Evolutionary conservation across 2,888 invertebrate species (phyloP).

Genomic region (Brachylomia viminalis): DNA sequence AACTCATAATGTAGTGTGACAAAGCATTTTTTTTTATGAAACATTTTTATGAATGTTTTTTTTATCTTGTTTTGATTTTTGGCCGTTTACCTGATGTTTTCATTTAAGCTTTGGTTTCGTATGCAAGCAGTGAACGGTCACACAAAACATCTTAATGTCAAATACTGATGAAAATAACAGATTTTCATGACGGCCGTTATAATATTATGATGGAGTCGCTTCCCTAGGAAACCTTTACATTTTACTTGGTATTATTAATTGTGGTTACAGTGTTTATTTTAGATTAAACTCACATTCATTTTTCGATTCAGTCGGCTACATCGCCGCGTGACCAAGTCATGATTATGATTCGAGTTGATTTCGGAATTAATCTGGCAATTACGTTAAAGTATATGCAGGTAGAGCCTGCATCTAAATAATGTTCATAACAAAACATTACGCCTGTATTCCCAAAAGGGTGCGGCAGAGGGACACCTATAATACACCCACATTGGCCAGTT

Average conservation of each 20-base stretch:
- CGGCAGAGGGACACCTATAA: background rate
- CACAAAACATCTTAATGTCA: background rate
- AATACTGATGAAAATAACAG: background rate
- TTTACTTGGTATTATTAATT: background rate
- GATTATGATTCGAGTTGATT: background rate
- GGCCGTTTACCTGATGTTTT: background rate
- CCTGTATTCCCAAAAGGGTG: background rate
- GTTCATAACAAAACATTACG: background rate
- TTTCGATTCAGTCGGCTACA: background rate
- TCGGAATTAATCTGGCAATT: background rate
- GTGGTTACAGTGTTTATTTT: background rate
- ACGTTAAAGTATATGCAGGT: background rate
- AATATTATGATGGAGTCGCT: too few species aligned
- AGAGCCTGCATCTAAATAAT: background rate
- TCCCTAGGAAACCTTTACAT: background rate
- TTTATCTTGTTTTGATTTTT: background rate
- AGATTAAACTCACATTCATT: background rate
- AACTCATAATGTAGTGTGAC: conserved; percentile 45
- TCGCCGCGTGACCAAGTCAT: background rate
- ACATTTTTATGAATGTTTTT: too few species aligned
- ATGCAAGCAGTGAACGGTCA: background rate
- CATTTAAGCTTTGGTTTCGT: background rate
- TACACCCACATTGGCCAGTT: background rate
- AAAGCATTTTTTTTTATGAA: background rate
- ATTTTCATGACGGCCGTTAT: background rate